Base-by-base conservation (phyloP, 2,113 vertebrate species). In the Mohoua ochrocephala region DNA sequence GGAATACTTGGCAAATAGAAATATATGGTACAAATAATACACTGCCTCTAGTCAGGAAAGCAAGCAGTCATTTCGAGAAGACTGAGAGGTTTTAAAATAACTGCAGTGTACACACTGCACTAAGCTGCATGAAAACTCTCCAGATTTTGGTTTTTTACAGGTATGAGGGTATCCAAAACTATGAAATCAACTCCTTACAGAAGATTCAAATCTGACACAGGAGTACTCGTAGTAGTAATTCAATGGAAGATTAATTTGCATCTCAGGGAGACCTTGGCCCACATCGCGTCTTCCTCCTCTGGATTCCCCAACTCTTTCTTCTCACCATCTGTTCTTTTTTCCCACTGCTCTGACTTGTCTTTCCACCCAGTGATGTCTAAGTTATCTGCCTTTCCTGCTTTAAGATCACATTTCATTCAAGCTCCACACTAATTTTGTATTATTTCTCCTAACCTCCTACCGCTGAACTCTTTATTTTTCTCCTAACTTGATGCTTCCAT, bases 1-100 rank as follows among this genome's bases (percentile, higher is more conserved):
- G 60, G 79, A 96, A 96, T 94, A 94, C 85, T 95, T 96, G 93
- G 93, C 96, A 97, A 96, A 95, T 93, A 96, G 88, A 93, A 97
- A 96, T 96, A 95, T 89, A 97, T 92, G 88, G 91, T 91, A 93
- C 86, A 96, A 97, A 95, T 96, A 96, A 96, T 84, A 92, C 76
- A 89, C 68, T 89, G 93, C 91, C 64, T 93, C 85, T 86, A 95
- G 91, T 94, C 88, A 96, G 77, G 61, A 96, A 93, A 87, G 76
- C 31, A 91, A 71, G 81, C 47, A 89, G 94, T 84, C 76, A 65
- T 93, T 96, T 95, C 68, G 64, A 92, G 57, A 87, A 86, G 83
- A 88, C 75, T 30, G 73, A 95, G 80, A 84, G 65, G 73, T 89
- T 94, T 92, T 81, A 93, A 93, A 96, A 87, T 65, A 86, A 86